A percentile compares a stretch with the other conserved stretches of the same genome.
Evolutionary conservation across 2,797 vertebrate species (phyloP).

Genomic region (Hylomyscus alleni): DNA sequence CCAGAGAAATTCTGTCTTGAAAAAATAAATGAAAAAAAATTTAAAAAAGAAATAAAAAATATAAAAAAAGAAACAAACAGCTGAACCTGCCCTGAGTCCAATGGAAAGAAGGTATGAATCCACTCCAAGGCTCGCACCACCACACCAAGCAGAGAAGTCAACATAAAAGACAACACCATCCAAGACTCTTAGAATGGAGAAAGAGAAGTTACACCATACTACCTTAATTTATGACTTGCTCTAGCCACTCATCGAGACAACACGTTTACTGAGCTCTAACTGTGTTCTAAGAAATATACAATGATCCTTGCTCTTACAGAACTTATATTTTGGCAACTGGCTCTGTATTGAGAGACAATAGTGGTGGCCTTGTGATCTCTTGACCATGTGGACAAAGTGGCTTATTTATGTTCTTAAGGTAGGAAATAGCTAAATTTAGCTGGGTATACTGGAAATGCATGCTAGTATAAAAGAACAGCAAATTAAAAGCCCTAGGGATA

Average conservation of each 20-base stretch:
- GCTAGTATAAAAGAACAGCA: not conserved
- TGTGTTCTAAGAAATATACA: not conserved
- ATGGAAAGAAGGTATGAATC: not conserved
- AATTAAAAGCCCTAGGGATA: not conserved
- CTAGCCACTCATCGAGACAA: not conserved
- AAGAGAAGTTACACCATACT: not conserved
- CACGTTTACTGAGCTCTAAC: not conserved
- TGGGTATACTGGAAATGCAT: not conserved
- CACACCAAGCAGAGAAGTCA: not conserved
- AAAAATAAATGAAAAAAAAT: too few species aligned
- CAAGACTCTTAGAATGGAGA: not conserved
- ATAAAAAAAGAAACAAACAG: not conserved
- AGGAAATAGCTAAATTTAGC: slow-evolving; percentile 34
- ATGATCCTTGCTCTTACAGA: not conserved
- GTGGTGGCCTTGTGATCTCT: not conserved
- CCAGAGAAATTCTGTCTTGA: too few species aligned
- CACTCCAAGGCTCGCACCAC: not conserved
- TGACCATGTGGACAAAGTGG: not conserved
- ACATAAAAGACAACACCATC: not conserved
- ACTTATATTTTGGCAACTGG: not conserved
- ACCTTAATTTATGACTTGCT: not conserved
- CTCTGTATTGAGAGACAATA: not conserved
- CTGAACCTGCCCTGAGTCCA: not conserved
- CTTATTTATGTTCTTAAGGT: not conserved
- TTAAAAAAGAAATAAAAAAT: too few species aligned